A percentile compares a stretch with the other conserved stretches of the same genome.
Conservation (phyloP, 1,140 invertebrate genomes). For the Caenorhabditis latens region DNA sequence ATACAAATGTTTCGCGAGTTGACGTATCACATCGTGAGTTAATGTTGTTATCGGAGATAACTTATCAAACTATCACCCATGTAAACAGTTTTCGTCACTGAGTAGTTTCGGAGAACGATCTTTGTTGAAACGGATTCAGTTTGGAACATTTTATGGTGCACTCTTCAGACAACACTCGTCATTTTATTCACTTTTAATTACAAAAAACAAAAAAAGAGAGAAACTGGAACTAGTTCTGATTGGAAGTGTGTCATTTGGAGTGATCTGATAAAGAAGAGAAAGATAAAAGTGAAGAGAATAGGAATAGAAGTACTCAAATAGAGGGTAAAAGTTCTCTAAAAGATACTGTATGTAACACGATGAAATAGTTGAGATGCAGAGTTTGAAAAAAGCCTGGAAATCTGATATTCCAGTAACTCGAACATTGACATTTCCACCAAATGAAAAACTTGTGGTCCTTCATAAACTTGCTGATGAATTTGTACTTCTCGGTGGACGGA, state of each 20-base stretch:
- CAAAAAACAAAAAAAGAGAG: neutral
- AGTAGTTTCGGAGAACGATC: too few relatives aligned
- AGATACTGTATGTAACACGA: neutral
- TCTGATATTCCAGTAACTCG: neutral
- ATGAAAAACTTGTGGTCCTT: constrained; percentile 25
- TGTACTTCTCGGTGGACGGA: neutral
- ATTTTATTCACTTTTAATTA: constrained; percentile 1
- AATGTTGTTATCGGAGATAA: neutral
- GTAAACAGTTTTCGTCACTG: neutral
- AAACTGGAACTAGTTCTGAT: neutral
- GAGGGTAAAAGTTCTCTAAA: neutral
- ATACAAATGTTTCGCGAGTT: constrained; percentile 28
- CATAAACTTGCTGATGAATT: constrained; percentile 1
- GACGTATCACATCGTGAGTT: constrained; percentile 34
- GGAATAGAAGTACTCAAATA: too few relatives aligned
- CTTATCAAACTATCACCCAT: neutral
- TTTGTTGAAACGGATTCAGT: too few relatives aligned
- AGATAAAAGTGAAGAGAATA: neutral
- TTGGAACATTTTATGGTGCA: neutral
- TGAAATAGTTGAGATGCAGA: neutral
- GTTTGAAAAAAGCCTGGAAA: neutral
- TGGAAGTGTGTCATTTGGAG: constrained; percentile 8
- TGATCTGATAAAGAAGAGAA: neutral
- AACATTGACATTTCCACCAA: neutral
- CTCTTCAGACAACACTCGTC: neutral